Conservation (phyloP, 2,797 vertebrate genomes). For the Liasis olivaceus region DNA sequence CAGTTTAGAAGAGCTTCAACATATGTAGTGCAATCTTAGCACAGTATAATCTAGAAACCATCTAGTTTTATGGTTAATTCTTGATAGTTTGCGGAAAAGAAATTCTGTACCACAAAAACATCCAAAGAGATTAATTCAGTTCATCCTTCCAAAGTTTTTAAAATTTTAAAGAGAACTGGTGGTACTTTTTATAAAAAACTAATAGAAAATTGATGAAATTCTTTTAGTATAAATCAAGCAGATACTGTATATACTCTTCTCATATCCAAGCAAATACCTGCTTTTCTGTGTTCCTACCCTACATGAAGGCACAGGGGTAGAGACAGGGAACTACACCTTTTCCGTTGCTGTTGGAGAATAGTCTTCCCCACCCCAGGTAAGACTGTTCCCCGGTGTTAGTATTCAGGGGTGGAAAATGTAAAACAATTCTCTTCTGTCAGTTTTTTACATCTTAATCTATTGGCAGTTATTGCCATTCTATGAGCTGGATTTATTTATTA, state of each 20-base stretch:
- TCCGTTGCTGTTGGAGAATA: not conserved
- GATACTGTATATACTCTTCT: not conserved
- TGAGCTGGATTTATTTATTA: not conserved
- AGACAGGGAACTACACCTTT: not conserved
- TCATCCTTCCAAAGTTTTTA: not conserved
- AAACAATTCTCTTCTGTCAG: not conserved
- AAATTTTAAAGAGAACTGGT: not conserved
- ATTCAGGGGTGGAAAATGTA: not conserved
- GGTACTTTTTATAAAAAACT: not conserved
- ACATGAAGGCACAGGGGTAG: not conserved
- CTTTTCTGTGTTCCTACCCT: not conserved
- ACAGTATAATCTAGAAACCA: not conserved
- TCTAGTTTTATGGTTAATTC: not conserved
- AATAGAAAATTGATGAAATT: not conserved
- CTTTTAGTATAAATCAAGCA: not conserved
- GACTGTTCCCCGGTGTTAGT: not conserved
- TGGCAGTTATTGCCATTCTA: not conserved
- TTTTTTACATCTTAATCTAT: not conserved
- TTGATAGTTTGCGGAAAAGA: not conserved
- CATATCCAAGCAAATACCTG: not conserved
- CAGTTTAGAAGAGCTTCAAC: not conserved
- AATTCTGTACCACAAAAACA: not conserved
- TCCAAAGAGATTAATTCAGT: not conserved
- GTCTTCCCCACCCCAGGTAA: not conserved
- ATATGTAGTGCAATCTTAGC: not conserved